A percentile compares a stretch with the other conserved stretches of the same genome.
These are phyloP conservation scores for Cinclus mexicanus DNA, from an alignment of 2,113 vertebrate genomes.

Conservation along the genomic window DNA sequence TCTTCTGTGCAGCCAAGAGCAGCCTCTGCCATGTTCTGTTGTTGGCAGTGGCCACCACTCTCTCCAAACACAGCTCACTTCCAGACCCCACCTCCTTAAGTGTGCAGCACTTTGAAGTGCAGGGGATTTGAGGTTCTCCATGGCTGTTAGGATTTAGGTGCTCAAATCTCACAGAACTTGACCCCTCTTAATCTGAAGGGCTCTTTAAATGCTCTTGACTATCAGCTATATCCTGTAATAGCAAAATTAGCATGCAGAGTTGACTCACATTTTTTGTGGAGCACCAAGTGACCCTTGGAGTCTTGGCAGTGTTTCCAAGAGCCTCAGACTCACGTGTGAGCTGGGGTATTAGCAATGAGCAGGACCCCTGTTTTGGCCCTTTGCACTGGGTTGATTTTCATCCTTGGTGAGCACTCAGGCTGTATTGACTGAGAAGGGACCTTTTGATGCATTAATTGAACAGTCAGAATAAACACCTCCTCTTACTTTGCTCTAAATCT, in stretches of 20 bases:
- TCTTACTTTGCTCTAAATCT: not conserved
- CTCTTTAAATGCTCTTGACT: not conserved
- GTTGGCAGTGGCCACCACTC: not conserved
- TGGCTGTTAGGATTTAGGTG: not conserved
- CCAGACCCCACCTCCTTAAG: not conserved
- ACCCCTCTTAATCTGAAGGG: not conserved
- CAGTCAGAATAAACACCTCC: not conserved
- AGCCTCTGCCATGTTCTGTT: not conserved
- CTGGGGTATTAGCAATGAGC: not conserved
- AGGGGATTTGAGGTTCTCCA: not conserved
- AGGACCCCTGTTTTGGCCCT: not conserved
- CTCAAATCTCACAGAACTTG: not conserved
- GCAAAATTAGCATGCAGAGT: not conserved
- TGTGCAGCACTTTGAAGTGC: not conserved
- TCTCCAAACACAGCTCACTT: not conserved
- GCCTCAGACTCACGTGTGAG: not conserved
- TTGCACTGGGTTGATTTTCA: not conserved
- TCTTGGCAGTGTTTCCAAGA: not conserved
- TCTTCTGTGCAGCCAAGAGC: not conserved
- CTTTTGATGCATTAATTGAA: not conserved
- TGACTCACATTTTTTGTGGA: not conserved
- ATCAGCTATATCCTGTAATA: not conserved
- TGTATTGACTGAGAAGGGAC: not conserved
- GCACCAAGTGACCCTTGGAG: not conserved
- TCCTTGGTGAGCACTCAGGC: not conserved